Evolutionary conservation across 2,113 vertebrate genomes (phyloP).

Genomic region (Cyanoderma ruficeps): DNA sequence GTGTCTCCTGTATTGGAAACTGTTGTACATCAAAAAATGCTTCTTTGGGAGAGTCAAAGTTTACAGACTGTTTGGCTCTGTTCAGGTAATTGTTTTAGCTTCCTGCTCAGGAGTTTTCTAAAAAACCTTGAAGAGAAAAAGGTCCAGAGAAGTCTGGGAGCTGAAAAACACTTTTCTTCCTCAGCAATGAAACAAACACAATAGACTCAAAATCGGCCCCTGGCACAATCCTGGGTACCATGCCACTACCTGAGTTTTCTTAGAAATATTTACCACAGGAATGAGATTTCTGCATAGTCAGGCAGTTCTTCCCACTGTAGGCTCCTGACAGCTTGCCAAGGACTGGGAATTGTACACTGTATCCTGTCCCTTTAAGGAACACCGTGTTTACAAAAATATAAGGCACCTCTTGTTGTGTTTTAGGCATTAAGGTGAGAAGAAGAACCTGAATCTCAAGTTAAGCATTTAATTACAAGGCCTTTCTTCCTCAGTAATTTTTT

Average conservation of each 20-base stretch:
- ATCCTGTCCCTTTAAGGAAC: background rate
- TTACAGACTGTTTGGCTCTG: background rate
- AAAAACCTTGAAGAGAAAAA: background rate
- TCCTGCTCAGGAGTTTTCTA: background rate
- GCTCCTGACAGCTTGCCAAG: background rate
- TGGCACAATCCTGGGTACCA: background rate
- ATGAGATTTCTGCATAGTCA: background rate
- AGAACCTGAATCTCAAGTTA: conserved; percentile 48
- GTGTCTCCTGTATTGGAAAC: background rate
- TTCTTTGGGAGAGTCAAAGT: background rate
- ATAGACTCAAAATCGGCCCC: background rate
- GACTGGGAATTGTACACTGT: background rate
- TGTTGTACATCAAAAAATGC: background rate
- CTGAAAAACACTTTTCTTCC: background rate
- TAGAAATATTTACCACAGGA: background rate
- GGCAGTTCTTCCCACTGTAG: background rate
- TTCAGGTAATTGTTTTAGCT: background rate
- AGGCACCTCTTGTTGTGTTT: conserved; percentile 6
- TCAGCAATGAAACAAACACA: background rate
- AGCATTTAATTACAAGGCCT: conserved; percentile 21
- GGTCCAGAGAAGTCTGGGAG: background rate
- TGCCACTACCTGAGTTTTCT: background rate
- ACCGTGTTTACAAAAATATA: background rate
- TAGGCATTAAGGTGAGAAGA: background rate
- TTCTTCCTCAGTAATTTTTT: background rate